Percentiles rank a stretch among this genome's conserved stretches.
Conservation (phyloP, 2,888 invertebrate species). For the Tromatobia lineatoria region DNA sequence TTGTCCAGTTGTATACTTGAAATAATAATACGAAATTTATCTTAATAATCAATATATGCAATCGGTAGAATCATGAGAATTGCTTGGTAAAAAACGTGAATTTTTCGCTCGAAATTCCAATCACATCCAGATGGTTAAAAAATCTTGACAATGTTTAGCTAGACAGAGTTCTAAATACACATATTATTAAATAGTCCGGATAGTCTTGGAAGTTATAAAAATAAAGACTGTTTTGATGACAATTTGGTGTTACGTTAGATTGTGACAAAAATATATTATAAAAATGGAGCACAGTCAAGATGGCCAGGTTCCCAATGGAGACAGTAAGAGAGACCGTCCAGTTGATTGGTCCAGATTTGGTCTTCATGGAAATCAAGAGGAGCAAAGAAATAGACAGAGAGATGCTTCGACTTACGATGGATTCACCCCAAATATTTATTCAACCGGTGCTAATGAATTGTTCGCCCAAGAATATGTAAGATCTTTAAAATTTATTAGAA, state of each 20-base stretch:
- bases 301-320: slow-evolving; percentile 71
- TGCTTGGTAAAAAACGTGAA: slow-evolving; percentile 12
- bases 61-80: background rate
- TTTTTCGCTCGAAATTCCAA: background rate
- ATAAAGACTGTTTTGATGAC: background rate
- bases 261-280: background rate
- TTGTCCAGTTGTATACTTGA: slow-evolving; percentile 6
- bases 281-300: slow-evolving; percentile 76
- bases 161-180: slow-evolving; percentile 5
- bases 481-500: background rate
- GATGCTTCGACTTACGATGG: slow-evolving; percentile 92
- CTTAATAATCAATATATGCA: background rate
- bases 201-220: background rate
- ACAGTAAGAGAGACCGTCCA: slow-evolving; percentile 76
- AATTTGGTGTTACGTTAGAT: background rate
- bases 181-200: background rate
- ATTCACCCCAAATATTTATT: slow-evolving; percentile 93
- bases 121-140: slow-evolving; percentile 38
- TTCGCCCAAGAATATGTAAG: slow-evolving; percentile 96
- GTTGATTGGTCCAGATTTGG: slow-evolving; percentile 88
- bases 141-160: slow-evolving; percentile 46
- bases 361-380: slow-evolving; percentile 84
- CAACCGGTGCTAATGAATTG: slow-evolving; percentile 95
- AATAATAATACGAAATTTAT: background rate
- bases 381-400: slow-evolving; percentile 86